Percentiles rank a stretch among this genome's conserved stretches.
Conservation (phyloP, 2,888 invertebrate genomes). For the Catocala nupta region DNA sequence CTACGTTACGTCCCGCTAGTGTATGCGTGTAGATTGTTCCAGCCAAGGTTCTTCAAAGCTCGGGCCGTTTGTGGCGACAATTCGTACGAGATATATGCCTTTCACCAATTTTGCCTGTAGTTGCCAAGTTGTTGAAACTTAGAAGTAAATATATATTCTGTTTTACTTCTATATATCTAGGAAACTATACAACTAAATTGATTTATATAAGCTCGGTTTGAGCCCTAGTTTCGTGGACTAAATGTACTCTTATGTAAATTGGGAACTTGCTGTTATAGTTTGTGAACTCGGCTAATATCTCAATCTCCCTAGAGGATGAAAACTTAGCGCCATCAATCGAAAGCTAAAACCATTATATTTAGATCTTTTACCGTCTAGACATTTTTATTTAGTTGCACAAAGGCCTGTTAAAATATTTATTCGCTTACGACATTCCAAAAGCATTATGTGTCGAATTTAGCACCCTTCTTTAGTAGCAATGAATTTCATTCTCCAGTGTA, state of each 20-base stretch:
- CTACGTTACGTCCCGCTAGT: neutral
- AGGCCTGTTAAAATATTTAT: no score
- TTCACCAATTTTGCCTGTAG: constrained; percentile 47
- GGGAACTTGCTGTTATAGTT: neutral
- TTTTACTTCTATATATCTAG: constrained; percentile 22
- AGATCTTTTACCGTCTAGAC: no score
- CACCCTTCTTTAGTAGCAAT: no score
- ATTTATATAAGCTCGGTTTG: constrained; percentile 37
- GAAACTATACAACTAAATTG: constrained; percentile 48
- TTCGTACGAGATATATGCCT: constrained; percentile 25
- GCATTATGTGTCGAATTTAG: no score
- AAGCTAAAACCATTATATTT: no score
- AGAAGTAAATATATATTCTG: constrained; percentile 21
- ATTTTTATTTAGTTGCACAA: no score
- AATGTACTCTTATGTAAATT: constrained; percentile 6
- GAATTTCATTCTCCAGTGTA: no score
- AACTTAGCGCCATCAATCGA: no score
- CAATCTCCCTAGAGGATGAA: no score
- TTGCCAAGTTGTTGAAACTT: constrained; percentile 47
- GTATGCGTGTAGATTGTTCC: neutral
- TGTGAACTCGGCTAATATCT: neutral
- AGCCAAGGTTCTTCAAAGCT: constrained; percentile 6
- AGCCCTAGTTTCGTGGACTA: constrained; percentile 11
- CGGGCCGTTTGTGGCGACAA: constrained; percentile 21
- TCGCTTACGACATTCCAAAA: no score